Evolutionary conservation across 2,888 invertebrate species (phyloP).

Genomic region (Megamerina dolium): DNA sequence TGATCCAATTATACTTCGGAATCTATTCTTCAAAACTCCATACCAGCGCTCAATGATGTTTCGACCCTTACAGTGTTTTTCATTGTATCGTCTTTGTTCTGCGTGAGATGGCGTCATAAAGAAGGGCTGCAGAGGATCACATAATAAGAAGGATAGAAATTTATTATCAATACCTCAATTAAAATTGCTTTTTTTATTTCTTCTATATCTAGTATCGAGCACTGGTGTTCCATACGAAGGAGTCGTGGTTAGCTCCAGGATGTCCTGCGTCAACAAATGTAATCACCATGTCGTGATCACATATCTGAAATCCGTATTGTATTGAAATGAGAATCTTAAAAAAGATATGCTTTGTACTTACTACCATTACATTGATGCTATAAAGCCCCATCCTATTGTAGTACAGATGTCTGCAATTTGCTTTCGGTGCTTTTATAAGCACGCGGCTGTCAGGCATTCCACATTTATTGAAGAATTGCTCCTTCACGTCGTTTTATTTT

Average conservation of each 20-base stretch:
- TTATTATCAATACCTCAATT: too few species aligned
- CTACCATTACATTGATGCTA: conserved; percentile 1
- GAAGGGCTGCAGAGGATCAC: not conserved
- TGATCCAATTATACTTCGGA: not conserved
- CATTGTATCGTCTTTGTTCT: not conserved
- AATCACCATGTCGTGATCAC: too few species aligned
- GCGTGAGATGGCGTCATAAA: not conserved
- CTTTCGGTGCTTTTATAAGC: not conserved
- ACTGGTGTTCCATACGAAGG: not conserved
- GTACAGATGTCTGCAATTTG: not conserved
- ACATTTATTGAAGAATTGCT: conserved; percentile 1
- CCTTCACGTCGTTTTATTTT: not conserved
- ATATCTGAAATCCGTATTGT: not conserved
- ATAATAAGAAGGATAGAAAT: too few species aligned
- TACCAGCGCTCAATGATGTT: conserved; percentile 1
- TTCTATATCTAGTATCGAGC: not conserved
- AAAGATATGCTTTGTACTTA: not conserved
- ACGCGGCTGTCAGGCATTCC: too few species aligned
- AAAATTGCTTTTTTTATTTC: too few species aligned
- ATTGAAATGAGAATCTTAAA: too few species aligned
- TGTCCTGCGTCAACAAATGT: too few species aligned
- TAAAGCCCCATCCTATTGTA: not conserved
- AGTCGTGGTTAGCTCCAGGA: not conserved
- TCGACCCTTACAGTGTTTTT: not conserved
- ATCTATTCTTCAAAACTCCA: not conserved